Evolutionary conservation across 2,888 invertebrate genomes (phyloP).

Genomic region (Acrocyrtus sp.): DNA sequence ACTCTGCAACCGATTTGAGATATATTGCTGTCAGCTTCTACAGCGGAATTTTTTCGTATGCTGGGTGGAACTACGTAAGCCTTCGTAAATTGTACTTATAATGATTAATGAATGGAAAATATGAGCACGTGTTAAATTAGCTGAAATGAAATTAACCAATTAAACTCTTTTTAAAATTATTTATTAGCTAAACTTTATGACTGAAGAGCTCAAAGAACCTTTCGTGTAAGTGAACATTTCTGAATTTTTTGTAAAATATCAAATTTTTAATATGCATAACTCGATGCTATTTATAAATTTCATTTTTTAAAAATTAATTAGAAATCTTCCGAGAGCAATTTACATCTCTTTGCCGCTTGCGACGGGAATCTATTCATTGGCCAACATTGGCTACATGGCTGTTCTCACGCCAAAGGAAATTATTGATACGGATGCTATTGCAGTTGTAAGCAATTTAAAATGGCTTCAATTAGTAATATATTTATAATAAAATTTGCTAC

Average conservation of each 20-base stretch:
- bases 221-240: constrained; percentile 75
- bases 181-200: constrained; percentile 86
- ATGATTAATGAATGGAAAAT: neutral
- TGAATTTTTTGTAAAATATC: neutral
- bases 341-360: constrained; percentile 93
- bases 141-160: neutral
- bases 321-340: constrained; percentile 90
- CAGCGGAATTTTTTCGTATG: constrained; percentile 87
- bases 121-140: neutral
- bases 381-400: constrained; percentile 91
- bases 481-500: neutral
- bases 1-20: constrained; percentile 81
- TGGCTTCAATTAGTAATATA: neutral
- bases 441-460: constrained; percentile 73
- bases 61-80: constrained; percentile 75
- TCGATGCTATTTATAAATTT: neutral
- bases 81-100: constrained; percentile 13
- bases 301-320: constrained; percentile 65
- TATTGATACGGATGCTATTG: constrained; percentile 86
- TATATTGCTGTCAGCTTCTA: constrained; percentile 76
- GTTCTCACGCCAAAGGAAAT: constrained; percentile 86
- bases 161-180: constrained; percentile 47
- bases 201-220: constrained; percentile 88
- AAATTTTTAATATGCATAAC: too few species aligned
- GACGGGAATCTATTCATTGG: constrained; percentile 86